These are phyloP conservation scores for Cotesia glomerata DNA, from an alignment of 1,140 invertebrate species.

Conservation along the genomic window DNA sequence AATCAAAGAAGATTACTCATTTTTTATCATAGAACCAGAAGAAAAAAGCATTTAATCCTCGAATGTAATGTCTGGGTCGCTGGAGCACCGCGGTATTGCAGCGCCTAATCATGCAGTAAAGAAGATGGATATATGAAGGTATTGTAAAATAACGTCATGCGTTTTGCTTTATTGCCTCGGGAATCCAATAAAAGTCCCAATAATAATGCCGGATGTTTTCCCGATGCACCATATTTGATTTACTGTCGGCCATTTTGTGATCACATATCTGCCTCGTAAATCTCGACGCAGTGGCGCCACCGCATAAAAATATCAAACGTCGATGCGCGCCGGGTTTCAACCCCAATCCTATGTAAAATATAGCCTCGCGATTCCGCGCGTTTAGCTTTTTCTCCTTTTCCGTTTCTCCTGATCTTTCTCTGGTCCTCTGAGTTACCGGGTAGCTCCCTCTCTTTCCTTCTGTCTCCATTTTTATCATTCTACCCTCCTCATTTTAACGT, in stretches of 20 bases:
- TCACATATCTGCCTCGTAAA: slow-evolving; percentile 66
- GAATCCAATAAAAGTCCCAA: slow-evolving; percentile 65
- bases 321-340: slow-evolving; percentile 57
- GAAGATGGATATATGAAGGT: slow-evolving; percentile 25
- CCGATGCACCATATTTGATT: slow-evolving; percentile 65
- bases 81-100: neutral
- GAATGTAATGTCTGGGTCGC: too few species aligned
- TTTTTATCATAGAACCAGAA: too few species aligned
- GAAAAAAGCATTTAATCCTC: too few species aligned
- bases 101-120: slow-evolving; percentile 8
- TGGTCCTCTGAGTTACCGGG: neutral
- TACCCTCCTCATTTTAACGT: neutral
- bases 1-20: too few species aligned
- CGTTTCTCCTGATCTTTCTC: neutral
- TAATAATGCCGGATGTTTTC: slow-evolving; percentile 66
- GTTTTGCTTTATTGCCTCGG: slow-evolving; percentile 56
- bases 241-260: slow-evolving; percentile 65
- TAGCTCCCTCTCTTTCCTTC: neutral
- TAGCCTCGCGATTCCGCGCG: slow-evolving; percentile 54
- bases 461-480: neutral
- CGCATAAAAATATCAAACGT: slow-evolving; percentile 65
- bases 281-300: slow-evolving; percentile 62
- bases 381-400: slow-evolving; percentile 8
- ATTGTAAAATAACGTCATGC: slow-evolving; percentile 53
- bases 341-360: slow-evolving; percentile 62